Percentiles rank a stretch among this genome's conserved stretches.
These are phyloP conservation scores for Donacobius atricapilla DNA, from an alignment of 2,113 vertebrate species.

Conservation along the genomic window DNA sequence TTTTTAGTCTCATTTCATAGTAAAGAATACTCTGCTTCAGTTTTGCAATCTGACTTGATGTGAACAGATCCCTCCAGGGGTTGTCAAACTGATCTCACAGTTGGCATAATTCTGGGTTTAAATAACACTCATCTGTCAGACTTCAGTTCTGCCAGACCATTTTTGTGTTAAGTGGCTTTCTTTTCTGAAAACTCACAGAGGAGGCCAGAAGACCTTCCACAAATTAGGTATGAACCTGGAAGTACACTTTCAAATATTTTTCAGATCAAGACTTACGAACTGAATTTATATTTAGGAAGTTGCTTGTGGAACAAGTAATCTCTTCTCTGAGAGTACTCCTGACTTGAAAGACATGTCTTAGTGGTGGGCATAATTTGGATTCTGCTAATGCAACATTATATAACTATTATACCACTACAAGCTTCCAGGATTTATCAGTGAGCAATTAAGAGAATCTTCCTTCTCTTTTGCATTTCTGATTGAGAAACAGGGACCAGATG, in stretches of 20 bases:
- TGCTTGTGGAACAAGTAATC: not conserved
- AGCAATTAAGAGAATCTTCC: not conserved
- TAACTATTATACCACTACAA: not conserved
- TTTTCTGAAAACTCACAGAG: not conserved
- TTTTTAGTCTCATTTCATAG: slow-evolving; percentile 34
- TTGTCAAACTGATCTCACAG: slow-evolving; percentile 41
- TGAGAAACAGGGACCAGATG: not conserved
- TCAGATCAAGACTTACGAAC: not conserved
- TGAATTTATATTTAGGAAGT: not conserved
- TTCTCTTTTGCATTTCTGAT: not conserved
- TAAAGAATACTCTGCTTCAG: slow-evolving; percentile 28
- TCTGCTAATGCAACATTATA: not conserved
- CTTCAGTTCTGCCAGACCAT: slow-evolving; percentile 2
- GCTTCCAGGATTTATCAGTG: not conserved
- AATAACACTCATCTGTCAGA: slow-evolving; percentile 29
- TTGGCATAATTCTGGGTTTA: slow-evolving; percentile 44
- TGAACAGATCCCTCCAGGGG: slow-evolving; percentile 43
- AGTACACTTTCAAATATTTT: not conserved
- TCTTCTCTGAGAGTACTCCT: not conserved
- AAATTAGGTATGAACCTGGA: not conserved
- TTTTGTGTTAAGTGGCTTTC: not conserved
- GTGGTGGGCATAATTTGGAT: not conserved
- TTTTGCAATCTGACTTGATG: slow-evolving; percentile 48
- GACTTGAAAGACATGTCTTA: not conserved
- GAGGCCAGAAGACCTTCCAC: not conserved